A percentile compares a stretch with the other conserved stretches of the same genome.
Evolutionary conservation across 2,113 vertebrate genomes (phyloP).

Genomic region (human (Homo sapiens)): GRCh38 chr11:84837501-84838000

Average conservation of each 20-base stretch:
- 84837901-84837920: background rate
- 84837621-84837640: slow-evolving; percentile 49
- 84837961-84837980: background rate
- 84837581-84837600: background rate
- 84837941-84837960: background rate
- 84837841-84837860: background rate
- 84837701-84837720: background rate
- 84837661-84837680: background rate
- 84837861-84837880: background rate
- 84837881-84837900: background rate
- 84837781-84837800: background rate
- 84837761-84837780: background rate
- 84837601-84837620: slow-evolving; percentile 37
- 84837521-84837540: background rate
- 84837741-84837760: background rate
- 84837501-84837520: background rate
- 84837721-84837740: background rate
- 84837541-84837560: slow-evolving; percentile 49
- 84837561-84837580: slow-evolving; percentile 24
- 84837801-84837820: background rate
- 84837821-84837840: background rate
- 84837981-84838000: background rate
- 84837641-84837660: background rate
- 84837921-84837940: background rate
- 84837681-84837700: background rate